Percentiles rank a stretch among this genome's conserved stretches.
These are phyloP conservation scores for Rhodeus uyekii DNA, from an alignment of 2,797 vertebrate genomes.

Conservation along the genomic window DNA sequence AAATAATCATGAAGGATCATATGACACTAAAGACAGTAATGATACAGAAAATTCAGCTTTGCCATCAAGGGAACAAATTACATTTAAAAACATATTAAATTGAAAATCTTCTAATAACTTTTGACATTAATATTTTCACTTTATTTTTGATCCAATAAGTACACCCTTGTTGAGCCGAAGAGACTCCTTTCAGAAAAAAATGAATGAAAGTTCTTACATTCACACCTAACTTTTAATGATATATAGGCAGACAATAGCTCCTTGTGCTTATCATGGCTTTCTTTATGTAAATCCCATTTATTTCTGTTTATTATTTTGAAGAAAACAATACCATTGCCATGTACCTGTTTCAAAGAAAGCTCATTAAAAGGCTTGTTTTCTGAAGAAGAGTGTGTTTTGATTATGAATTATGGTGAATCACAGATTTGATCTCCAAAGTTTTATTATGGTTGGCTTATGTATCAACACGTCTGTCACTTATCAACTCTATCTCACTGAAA, in stretches of 20 bases:
- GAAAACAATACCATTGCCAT: background rate
- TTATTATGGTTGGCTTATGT: background rate
- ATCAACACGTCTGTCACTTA: background rate
- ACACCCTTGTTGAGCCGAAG: background rate
- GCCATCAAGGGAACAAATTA: background rate
- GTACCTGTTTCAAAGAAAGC: background rate
- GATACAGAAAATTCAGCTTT: background rate
- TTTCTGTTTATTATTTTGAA: background rate
- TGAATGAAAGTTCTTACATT: background rate
- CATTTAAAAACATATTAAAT: background rate
- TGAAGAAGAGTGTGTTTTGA: background rate
- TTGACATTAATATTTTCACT: background rate
- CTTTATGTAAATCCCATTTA: background rate
- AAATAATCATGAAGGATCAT: background rate
- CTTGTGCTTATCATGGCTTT: no score
- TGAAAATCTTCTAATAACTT: background rate
- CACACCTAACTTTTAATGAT: background rate
- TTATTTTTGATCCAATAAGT: background rate
- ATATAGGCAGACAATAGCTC: background rate
- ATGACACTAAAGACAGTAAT: background rate
- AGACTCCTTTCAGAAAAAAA: background rate
- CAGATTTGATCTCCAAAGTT: background rate
- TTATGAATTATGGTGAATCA: background rate
- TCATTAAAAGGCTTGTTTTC: background rate
- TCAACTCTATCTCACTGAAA: conserved; percentile 1